Evolutionary conservation across 2,888 invertebrate genomes (phyloP).

Genomic region (Ommatoiulus sabulosus): DNA sequence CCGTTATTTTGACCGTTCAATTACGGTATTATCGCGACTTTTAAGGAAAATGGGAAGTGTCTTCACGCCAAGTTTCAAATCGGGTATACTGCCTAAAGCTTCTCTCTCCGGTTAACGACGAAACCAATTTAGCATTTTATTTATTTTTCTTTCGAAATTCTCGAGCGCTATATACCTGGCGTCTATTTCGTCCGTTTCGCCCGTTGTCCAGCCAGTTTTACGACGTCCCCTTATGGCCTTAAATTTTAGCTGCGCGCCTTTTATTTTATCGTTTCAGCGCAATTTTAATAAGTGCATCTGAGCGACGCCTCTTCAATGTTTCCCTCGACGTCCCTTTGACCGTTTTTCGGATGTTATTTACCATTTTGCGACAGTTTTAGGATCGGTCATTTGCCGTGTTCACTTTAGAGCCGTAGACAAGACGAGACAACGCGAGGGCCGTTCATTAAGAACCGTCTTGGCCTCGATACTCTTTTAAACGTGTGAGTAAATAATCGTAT

Average conservation of each 20-base stretch:
- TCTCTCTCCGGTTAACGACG: not conserved
- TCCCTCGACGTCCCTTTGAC: slow-evolving; percentile 8
- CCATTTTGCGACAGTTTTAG: slow-evolving; percentile 34
- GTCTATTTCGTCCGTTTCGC: not conserved
- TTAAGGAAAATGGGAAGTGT: too few relatives aligned
- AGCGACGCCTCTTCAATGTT: slow-evolving; percentile 14
- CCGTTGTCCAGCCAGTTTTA: slow-evolving; percentile 18
- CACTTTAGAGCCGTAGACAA: not conserved
- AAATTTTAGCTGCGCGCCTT: slow-evolving; percentile 23
- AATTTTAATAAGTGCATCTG: slow-evolving; percentile 34
- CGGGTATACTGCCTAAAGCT: too few relatives aligned
- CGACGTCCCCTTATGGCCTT: not conserved
- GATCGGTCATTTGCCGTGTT: slow-evolving; percentile 34
- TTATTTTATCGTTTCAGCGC: slow-evolving; percentile 34
- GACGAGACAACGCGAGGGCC: not conserved
- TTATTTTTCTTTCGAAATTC: slow-evolving; percentile 9
- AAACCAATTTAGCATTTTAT: not conserved
- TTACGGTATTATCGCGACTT: too few relatives aligned
- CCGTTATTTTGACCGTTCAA: too few relatives aligned
- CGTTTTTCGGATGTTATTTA: slow-evolving; percentile 3
- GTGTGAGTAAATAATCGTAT: too few relatives aligned
- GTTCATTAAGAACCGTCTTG: not conserved
- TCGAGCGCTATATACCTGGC: not conserved
- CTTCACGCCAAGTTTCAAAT: too few relatives aligned
- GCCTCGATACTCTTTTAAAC: too few relatives aligned